A percentile compares a stretch with the other conserved stretches of the same genome.
Conservation (phyloP, 2,888 invertebrate species). For the Tenodera sinensis region DNA sequence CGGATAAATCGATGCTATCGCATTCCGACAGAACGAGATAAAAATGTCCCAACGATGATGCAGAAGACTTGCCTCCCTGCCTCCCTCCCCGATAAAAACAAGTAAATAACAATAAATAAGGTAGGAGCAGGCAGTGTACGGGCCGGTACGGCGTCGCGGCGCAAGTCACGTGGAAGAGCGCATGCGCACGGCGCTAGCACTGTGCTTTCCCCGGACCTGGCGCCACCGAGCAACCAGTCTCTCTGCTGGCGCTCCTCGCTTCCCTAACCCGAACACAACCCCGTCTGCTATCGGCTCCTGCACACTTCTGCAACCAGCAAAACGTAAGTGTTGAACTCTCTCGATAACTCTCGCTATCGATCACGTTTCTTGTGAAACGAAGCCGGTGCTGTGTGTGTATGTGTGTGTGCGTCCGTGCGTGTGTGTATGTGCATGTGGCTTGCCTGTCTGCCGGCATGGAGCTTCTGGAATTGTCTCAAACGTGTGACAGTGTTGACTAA, state of each 20-base stretch:
- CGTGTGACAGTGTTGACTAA: neutral
- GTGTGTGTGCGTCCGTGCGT: neutral
- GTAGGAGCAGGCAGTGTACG: neutral
- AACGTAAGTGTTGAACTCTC: neutral
- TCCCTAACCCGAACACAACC: neutral
- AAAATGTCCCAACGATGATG: neutral
- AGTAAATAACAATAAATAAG: neutral
- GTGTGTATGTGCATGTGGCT: neutral
- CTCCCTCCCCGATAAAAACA: neutral
- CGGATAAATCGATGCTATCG: neutral
- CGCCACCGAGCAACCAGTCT: neutral
- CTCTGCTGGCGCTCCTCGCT: neutral
- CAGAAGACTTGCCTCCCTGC: neutral
- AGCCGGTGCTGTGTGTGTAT: neutral
- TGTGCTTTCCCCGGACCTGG: neutral
- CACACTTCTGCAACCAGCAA: neutral
- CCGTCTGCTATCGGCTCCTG: neutral
- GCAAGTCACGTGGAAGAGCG: constrained; percentile 3
- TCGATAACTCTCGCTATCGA: neutral
- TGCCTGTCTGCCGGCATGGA: too few species aligned
- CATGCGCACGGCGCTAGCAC: neutral
- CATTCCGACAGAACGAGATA: neutral
- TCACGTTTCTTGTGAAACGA: neutral
- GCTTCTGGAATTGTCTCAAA: neutral
- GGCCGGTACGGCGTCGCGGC: neutral